Base-by-base conservation (phyloP, 2,888 invertebrate genomes). In the Schrankia costaestrigalis region DNA sequence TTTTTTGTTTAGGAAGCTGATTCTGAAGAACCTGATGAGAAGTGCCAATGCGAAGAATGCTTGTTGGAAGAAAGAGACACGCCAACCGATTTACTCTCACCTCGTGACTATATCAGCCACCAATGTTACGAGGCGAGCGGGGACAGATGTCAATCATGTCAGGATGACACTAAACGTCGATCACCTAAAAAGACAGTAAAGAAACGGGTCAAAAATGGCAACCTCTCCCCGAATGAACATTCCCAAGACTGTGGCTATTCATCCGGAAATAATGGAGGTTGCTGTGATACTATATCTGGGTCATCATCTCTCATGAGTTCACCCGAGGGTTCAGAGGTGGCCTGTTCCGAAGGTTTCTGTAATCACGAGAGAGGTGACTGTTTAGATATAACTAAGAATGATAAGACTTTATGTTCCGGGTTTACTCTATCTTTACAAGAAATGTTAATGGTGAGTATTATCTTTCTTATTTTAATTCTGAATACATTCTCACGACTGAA, bases 241-340 rank as follows among this genome's bases (percentile, higher is more conserved):
- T 93, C 93, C 23, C 93, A 93, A 71, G 97, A 97, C 81, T 95
- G 94, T 63, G 96, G 96, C 22, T 97, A 96, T 74, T 95, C 95
- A 11, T 96, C 96, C 7, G 96, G 95, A 44, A 93, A 93, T 53
- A 94, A 94, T 64, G 93, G 93, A 35, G 93, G 92, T 28, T 91
- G 90, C 70, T 91, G 91, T 62, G 91, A 91, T 52, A 91, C 91
- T 18, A 90, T 91, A 38, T 91, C 91, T 4, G 89, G 91, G 23
- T 93, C 93, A 30, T 94, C 94, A 11, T 95, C 95, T 52, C 89
- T 93, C 41, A 92, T 93, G 54, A 95, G 95, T 70, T 95, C 96
- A 2, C 95, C 96, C 0, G 97, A 96, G 66, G 96, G 96, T 15
- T 96, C 96, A 0, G 97, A 96, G 69, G 92, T 96, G 32, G 95